These are phyloP conservation scores for Caranx melampygus DNA, from an alignment of 2,113 vertebrate species.

Conservation along the genomic window DNA sequence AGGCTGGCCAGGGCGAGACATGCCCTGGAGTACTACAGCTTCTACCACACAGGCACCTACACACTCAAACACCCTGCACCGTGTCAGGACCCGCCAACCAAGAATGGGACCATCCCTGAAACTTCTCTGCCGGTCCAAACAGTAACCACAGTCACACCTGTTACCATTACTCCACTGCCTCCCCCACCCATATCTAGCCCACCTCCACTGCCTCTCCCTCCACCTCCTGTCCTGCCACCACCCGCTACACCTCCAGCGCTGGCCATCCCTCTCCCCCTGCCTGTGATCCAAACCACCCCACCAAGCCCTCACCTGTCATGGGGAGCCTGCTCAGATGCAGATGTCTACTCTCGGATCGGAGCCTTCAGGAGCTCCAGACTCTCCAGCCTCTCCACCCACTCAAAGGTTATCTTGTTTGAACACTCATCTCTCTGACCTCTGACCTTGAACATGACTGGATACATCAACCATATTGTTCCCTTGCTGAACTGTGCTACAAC, in stretches of 20 bases:
- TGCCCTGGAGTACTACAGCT: constrained; percentile 78
- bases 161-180: constrained; percentile 25
- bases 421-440: constrained; percentile 80
- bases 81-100: constrained; percentile 22
- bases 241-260: constrained; percentile 43
- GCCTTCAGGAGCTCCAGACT: constrained; percentile 71
- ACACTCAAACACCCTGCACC: constrained; percentile 64
- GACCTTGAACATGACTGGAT: not conserved
- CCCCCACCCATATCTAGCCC: not conserved
- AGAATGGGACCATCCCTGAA: constrained; percentile 35
- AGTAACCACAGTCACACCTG: not conserved
- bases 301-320: constrained; percentile 81
- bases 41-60: constrained; percentile 82
- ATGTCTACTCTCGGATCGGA: constrained; percentile 81
- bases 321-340: constrained; percentile 76
- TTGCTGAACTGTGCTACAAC: not conserved
- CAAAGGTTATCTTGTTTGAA: constrained; percentile 85
- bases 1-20: constrained; percentile 67
- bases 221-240: constrained; percentile 42
- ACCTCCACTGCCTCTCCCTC: constrained; percentile 34
- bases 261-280: constrained; percentile 55
- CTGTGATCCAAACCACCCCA: constrained; percentile 75
- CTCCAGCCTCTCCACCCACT: constrained; percentile 75
- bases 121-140: not conserved
- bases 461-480: not conserved